Conservation (phyloP, 2,797 vertebrate species). For the Esox masquinongy region DNA sequence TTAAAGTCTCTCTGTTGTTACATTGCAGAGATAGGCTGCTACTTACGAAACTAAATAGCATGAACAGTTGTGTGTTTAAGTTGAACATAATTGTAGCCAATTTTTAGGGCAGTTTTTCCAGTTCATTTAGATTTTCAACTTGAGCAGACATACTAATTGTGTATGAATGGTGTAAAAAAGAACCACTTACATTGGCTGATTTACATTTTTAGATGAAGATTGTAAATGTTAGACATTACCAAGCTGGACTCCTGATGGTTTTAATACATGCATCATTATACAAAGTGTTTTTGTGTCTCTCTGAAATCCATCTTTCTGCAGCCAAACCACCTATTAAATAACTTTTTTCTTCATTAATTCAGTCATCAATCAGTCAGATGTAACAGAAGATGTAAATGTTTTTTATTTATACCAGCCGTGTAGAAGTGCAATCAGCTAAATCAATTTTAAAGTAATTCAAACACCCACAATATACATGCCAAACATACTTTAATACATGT, state of each 20-base stretch:
- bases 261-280: conserved; percentile 61
- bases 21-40: too few species aligned
- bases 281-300: conserved; percentile 57
- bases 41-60: background rate
- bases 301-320: conserved; percentile 36
- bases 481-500: too few species aligned
- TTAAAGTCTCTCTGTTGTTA: too few species aligned
- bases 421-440: too few species aligned
- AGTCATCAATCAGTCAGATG: conserved; percentile 25
- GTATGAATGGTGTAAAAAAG: conserved; percentile 38
- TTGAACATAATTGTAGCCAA: background rate
- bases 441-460: too few species aligned
- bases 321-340: conserved; percentile 35
- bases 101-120: background rate
- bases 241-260: conserved; percentile 51
- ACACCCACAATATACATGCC: too few species aligned
- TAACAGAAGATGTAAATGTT: too few species aligned
- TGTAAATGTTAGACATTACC: conserved; percentile 71
- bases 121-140: conserved; percentile 34
- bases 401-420: too few species aligned
- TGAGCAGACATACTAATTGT: conserved; percentile 40
- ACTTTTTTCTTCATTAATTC: conserved; percentile 36
- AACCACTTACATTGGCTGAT: conserved; percentile 57
- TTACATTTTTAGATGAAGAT: conserved; percentile 61
- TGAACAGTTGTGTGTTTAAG: background rate